These are phyloP conservation scores for Rhinolophus sinicus DNA, from an alignment of 2,113 vertebrate genomes.

Conservation along the genomic window DNA sequence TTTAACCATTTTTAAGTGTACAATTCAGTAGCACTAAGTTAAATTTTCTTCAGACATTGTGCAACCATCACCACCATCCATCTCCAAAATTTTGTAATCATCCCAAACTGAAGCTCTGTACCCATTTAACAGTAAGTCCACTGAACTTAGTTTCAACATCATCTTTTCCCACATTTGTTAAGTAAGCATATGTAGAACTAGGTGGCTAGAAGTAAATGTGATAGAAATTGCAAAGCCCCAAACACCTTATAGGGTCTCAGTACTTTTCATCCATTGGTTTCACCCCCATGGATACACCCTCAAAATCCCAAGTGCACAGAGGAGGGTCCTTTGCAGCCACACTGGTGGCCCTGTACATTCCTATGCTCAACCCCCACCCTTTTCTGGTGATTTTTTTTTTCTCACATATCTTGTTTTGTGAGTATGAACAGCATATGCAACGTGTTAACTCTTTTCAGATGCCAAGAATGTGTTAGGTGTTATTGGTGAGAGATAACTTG, in stretches of 20 bases:
- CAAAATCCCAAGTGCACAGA: background rate
- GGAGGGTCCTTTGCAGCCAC: background rate
- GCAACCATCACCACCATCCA: background rate
- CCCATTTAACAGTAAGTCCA: background rate
- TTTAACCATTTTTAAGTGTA: background rate
- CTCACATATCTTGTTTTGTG: slow-evolving; percentile 33
- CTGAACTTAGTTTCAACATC: background rate
- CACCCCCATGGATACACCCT: background rate
- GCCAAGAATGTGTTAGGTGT: slow-evolving; percentile 74
- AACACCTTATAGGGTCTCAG: background rate
- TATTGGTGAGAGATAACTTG: slow-evolving; percentile 58
- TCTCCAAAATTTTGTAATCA: background rate
- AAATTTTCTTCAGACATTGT: background rate
- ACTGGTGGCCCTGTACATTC: background rate
- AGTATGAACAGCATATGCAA: slow-evolving; percentile 52
- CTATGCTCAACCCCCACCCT: background rate
- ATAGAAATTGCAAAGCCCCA: background rate
- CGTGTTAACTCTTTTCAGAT: slow-evolving; percentile 50
- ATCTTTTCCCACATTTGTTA: background rate
- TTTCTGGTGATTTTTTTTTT: background rate
- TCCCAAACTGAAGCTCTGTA: background rate
- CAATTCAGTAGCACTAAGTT: background rate
- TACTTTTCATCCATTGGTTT: background rate
- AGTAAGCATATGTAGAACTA: background rate
- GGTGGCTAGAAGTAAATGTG: background rate